Evolutionary conservation across 2,888 invertebrate genomes (phyloP), one percentile per base, ranked within the genome.

Genomic region (Megaustenia siamemsis): DNA sequence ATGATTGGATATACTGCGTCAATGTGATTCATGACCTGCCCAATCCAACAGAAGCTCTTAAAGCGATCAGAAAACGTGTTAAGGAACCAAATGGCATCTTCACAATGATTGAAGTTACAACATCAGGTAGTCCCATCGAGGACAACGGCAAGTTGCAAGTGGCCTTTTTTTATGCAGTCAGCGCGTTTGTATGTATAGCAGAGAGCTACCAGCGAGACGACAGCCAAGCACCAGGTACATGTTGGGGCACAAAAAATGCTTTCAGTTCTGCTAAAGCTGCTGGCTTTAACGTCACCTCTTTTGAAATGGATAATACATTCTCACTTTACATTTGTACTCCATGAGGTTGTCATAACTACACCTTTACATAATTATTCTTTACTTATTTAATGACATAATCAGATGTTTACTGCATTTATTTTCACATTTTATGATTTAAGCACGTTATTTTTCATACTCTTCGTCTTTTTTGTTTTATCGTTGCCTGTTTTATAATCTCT

Each of bases 21-120:
- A 73, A 86, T 43, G 87, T 87, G 56, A 86, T 87, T 53, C 87
- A 87, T 40, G 87, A 87, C 38, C 83, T 87, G 1, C 86, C 87
- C 0, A 53, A 87, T 21, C 87, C 87, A 0, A 73, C 56, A 63
- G 69, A 56, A 21, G 84, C 84, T 12, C 43, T 86, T 28, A n/a
- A 84, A 15, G 86, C 83, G 1, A 86, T 87, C 60, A 35, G 49
- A 10, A 53, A 63, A 10, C 38, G 69, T 35, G 28, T 86, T 24
- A 80, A 79, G 24, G 38, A 66, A 35, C 38, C 32, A 3, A 32
- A 43, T 53, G 85, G 82, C 4, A 15, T 82, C 8, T 82, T 80
- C 35, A 76, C 68, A 0, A 66, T 75, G 49, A 75, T 81, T 21
- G 85, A 85, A 45, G 45, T 71, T 0, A 45, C 79, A 21, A 69